phyloP scores from a whole-genome alignment of 2,797 vertebrate species.

The Lateolabrax maculatus region DNA sequence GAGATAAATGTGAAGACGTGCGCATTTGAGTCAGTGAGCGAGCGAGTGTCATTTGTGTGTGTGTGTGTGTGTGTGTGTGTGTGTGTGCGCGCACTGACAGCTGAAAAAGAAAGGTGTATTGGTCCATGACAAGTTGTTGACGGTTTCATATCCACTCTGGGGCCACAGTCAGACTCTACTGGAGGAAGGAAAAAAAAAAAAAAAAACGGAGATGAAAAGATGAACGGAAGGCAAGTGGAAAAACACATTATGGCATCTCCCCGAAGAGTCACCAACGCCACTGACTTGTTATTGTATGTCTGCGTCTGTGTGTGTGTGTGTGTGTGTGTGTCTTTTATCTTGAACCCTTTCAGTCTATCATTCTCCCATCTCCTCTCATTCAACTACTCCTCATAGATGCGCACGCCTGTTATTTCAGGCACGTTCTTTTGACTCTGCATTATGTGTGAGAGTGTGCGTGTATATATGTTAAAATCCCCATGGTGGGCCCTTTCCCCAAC shows the following conservation, averaged over 20 bases:
- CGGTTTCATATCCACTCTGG: constrained; percentile 54
- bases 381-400: background rate
- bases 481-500: too few relatives aligned
- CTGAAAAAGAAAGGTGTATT: constrained; percentile 46
- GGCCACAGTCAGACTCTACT: constrained; percentile 42
- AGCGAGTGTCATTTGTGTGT: background rate
- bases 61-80: constrained; percentile 16
- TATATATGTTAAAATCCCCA: too few relatives aligned
- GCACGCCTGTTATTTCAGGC: background rate
- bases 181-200: constrained; percentile 31
- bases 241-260: constrained; percentile 64
- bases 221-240: constrained; percentile 34
- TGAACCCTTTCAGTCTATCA: constrained; percentile 11
- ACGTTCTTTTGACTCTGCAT: too few relatives aligned
- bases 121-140: constrained; percentile 58
- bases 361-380: constrained; percentile 26
- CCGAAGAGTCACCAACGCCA: constrained; percentile 46
- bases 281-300: constrained; percentile 55
- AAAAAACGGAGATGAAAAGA: constrained; percentile 40
- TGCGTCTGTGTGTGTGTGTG: constrained; percentile 56
- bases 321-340: constrained; percentile 24
- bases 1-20: constrained; percentile 13
- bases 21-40: background rate
- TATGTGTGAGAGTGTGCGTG: constrained; percentile 7
- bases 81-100: constrained; percentile 20